Conservation (phyloP, 2,888 invertebrate genomes). For the Aleiodes leptofemur region DNA sequence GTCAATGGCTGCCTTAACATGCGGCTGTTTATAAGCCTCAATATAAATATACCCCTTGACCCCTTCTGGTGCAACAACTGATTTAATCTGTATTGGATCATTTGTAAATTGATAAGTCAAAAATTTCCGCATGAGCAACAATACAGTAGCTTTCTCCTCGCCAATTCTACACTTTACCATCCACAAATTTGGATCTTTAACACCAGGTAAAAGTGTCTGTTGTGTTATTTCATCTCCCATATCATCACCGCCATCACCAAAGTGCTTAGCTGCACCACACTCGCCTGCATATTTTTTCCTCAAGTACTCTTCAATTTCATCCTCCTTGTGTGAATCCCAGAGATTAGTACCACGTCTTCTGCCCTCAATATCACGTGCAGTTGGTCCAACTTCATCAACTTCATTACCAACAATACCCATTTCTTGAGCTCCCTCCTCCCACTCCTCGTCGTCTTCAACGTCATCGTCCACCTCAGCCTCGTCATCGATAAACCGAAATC, state of each 20-base stretch:
- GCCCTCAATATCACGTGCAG: constrained; percentile 96
- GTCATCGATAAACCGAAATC: constrained; percentile 95
- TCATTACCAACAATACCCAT: constrained; percentile 95
- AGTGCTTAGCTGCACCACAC: constrained; percentile 88
- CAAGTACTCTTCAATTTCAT: constrained; percentile 97
- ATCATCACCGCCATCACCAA: constrained; percentile 97
- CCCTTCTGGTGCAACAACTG: constrained; percentile 97
- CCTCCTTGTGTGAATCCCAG: constrained; percentile 96
- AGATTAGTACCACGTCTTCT: constrained; percentile 87
- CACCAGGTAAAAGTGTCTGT: constrained; percentile 96
- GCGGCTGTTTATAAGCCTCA: constrained; percentile 98
- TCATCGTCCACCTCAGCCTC: constrained; percentile 93
- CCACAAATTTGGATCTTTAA: constrained; percentile 99
- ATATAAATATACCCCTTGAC: constrained; percentile 99
- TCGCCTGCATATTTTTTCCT: constrained; percentile 97
- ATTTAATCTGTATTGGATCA: constrained; percentile 95
- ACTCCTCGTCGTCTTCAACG: constrained; percentile 96
- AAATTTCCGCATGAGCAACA: constrained; percentile 97
- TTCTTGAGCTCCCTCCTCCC: constrained; percentile 97
- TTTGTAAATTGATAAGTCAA: constrained; percentile 86
- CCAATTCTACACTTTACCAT: constrained; percentile 99
- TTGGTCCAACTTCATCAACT: constrained; percentile 93
- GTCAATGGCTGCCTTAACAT: constrained; percentile 96
- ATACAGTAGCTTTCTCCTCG: constrained; percentile 95
- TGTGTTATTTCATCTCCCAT: constrained; percentile 99